phyloP scores from a whole-genome alignment of 2,888 invertebrate species.

The Tinea trinotella region DNA sequence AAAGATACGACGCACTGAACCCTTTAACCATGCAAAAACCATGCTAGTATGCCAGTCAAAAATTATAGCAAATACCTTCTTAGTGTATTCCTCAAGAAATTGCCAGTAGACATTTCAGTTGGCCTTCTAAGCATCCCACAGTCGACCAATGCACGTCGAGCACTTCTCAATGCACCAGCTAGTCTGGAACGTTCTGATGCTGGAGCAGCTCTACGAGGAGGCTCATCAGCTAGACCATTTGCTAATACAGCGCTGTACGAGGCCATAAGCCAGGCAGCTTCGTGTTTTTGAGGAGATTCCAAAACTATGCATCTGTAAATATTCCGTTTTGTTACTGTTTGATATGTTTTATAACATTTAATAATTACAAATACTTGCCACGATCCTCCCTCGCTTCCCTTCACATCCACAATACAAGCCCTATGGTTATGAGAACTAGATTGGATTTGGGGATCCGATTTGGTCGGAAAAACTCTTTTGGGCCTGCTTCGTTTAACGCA shows the following conservation, averaged over 20 bases:
- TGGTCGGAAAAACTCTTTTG: too few species aligned
- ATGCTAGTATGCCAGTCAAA: too few species aligned
- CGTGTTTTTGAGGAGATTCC: slow-evolving; percentile 90
- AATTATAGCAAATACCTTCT: slow-evolving; percentile 65
- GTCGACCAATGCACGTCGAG: slow-evolving; percentile 87
- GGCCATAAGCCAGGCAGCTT: slow-evolving; percentile 93
- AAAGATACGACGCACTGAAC: too few species aligned
- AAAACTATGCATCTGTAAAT: slow-evolving; percentile 89
- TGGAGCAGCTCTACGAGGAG: slow-evolving; percentile 75
- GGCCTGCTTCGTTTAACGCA: too few species aligned
- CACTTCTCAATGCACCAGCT: slow-evolving; percentile 89
- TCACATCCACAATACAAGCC: too few species aligned
- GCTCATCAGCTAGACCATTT: slow-evolving; percentile 83
- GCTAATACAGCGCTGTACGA: slow-evolving; percentile 91
- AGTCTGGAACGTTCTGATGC: slow-evolving; percentile 90
- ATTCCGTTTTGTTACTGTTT: too few species aligned
- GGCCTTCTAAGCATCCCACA: slow-evolving; percentile 87
- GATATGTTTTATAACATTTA: too few species aligned
- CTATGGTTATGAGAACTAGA: too few species aligned
- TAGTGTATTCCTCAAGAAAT: slow-evolving; percentile 90
- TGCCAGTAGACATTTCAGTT: slow-evolving; percentile 82
- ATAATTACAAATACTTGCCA: too few species aligned
- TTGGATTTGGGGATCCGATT: too few species aligned
- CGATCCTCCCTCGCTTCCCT: too few species aligned
- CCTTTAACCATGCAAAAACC: too few species aligned